Conservation (phyloP, 2,797 vertebrate species). For the Premnoplex brunnescens region DNA sequence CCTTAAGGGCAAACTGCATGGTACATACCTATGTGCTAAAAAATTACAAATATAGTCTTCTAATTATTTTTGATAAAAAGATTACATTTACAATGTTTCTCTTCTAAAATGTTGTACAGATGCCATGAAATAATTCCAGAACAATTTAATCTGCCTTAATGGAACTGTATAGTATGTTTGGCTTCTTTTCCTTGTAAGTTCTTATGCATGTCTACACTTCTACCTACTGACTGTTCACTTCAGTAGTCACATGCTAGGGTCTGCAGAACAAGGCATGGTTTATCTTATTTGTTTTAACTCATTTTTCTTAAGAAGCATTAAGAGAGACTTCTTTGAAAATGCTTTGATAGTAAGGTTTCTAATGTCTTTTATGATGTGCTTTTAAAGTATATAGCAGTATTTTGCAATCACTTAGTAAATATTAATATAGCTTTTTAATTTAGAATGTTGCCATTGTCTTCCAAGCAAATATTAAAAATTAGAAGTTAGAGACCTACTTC, state of each 20-base stretch:
- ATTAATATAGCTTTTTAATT: conserved; percentile 40
- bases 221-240: neutral
- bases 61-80: neutral
- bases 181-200: neutral
- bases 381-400: neutral
- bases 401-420: conserved; percentile 34
- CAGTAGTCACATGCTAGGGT: neutral
- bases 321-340: conserved; percentile 20
- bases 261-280: neutral
- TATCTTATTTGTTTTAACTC: neutral
- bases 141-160: neutral
- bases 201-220: neutral
- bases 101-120: neutral
- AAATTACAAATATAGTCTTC: neutral
- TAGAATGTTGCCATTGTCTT: conserved; percentile 7
- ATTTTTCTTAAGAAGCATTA: neutral
- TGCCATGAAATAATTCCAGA: neutral
- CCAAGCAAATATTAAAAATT: neutral
- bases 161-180: neutral
- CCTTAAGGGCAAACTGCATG: neutral
- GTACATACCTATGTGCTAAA: neutral
- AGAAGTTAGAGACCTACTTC: neutral
- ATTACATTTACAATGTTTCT: neutral
- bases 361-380: neutral
- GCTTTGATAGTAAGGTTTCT: neutral